Percentiles rank a stretch among this genome's conserved stretches.
Conservation (phyloP, 2,888 invertebrate genomes). For the Hypselothyrea guttata region DNA sequence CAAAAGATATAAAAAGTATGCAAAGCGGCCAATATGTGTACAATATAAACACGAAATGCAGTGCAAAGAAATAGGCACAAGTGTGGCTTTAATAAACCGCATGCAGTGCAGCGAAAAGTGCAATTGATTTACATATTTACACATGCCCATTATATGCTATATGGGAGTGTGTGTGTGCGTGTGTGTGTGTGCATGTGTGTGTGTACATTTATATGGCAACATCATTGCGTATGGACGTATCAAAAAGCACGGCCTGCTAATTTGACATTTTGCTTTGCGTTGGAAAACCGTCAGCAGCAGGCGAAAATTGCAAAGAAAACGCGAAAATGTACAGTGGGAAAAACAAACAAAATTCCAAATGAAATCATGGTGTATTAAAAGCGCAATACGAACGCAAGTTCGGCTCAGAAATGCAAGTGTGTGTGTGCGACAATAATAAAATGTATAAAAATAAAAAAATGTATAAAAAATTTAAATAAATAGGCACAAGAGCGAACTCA, state of each 20-base stretch:
- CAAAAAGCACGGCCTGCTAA: slow-evolving; percentile 52
- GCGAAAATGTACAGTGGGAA: slow-evolving; percentile 24
- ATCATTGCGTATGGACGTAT: slow-evolving; percentile 63
- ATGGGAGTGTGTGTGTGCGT: slow-evolving; percentile 27
- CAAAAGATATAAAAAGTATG: no score
- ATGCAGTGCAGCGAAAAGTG: slow-evolving; percentile 30
- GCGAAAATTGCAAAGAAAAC: slow-evolving; percentile 32
- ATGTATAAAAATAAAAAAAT: no score
- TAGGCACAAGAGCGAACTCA: slow-evolving; percentile 17
- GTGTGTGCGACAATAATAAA: slow-evolving; percentile 22
- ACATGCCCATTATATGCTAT: slow-evolving; percentile 15
- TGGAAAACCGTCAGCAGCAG: slow-evolving; percentile 33
- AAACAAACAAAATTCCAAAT: slow-evolving; percentile 18
- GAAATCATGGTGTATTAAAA: neutral
- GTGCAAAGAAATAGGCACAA: slow-evolving; percentile 11
- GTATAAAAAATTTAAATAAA: slow-evolving; percentile 15
- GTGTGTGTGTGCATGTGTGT: slow-evolving; percentile 19
- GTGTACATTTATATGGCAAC: slow-evolving; percentile 62
- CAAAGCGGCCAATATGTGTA: no score
- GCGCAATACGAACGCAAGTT: slow-evolving; percentile 1
- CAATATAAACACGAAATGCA: no score
- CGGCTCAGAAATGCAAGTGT: slow-evolving; percentile 5
- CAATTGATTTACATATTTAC: slow-evolving; percentile 25
- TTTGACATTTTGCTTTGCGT: slow-evolving; percentile 68
- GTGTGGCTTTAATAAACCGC: slow-evolving; percentile 7